Evolutionary conservation across 2,888 invertebrate species (phyloP).

Genomic region (Agrochola macilenta): DNA sequence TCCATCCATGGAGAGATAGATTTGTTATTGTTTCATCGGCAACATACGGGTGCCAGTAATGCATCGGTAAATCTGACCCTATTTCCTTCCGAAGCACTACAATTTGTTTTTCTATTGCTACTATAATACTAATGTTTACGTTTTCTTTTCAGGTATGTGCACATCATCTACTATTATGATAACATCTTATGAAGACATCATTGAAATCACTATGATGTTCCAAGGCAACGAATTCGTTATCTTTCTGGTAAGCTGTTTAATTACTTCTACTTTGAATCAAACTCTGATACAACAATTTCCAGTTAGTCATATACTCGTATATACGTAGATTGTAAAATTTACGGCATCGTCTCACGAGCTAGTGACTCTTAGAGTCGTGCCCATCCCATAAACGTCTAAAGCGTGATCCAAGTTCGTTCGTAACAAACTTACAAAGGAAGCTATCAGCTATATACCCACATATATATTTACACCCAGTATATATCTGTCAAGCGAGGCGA

Average conservation of each 20-base stretch:
- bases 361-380: conserved; percentile 39
- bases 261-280: not conserved
- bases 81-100: not conserved
- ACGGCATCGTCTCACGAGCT: conserved; percentile 36
- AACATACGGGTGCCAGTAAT: not conserved
- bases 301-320: not conserved
- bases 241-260: conserved; percentile 33
- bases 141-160: conserved; percentile 59
- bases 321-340: conserved; percentile 21
- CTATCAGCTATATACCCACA: conserved; percentile 53
- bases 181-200: not conserved
- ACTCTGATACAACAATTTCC: not conserved
- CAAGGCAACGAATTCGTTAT: not conserved
- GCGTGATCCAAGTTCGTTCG: conserved; percentile 55
- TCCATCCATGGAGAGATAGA: not conserved
- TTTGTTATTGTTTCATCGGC: not conserved
- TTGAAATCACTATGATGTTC: no score
- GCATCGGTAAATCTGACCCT: not conserved
- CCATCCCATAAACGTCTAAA: conserved; percentile 48
- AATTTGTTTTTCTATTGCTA: conserved; percentile 3
- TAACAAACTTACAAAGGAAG: conserved; percentile 61
- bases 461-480: conserved; percentile 58
- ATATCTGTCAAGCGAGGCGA: conserved; percentile 66
- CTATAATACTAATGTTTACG: conserved; percentile 28
- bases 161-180: not conserved